phyloP scores from a whole-genome alignment of 2,797 vertebrate species.

The Artibeus lituratus region DNA sequence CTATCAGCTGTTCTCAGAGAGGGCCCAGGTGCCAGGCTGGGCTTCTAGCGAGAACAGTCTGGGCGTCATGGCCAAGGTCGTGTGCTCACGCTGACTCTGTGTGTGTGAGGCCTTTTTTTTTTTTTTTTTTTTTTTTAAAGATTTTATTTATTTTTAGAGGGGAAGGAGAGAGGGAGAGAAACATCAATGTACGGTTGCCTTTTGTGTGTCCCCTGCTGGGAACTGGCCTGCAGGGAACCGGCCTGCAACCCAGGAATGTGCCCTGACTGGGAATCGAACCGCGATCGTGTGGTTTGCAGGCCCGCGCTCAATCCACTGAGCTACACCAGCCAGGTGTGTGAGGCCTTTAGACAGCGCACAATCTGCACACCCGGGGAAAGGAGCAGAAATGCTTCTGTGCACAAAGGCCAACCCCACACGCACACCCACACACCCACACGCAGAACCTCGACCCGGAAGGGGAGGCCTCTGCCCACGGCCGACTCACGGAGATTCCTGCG shows the following conservation, averaged over 20 bases:
- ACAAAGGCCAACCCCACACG: neutral
- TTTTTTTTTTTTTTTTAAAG: no score
- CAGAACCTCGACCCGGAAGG: neutral
- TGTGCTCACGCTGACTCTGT: neutral
- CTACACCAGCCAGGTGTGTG: no score
- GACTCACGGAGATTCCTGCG: neutral
- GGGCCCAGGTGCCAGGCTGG: neutral
- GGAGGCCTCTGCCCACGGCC: neutral
- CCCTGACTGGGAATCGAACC: no score
- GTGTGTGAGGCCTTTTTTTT: neutral
- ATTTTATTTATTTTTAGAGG: no score
- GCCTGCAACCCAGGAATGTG: no score
- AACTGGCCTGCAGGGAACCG: no score
- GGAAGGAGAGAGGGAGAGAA: no score
- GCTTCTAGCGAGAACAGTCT: rapidly evolving
- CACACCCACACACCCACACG: neutral
- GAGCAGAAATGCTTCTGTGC: rapidly evolving
- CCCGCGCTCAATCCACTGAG: no score
- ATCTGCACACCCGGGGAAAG: no score
- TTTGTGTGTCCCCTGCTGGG: no score
- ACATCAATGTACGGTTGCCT: no score
- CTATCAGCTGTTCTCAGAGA: neutral
- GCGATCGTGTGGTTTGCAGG: no score
- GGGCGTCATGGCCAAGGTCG: rapidly evolving
- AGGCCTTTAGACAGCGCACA: rapidly evolving